Evolutionary conservation across 1,140 invertebrate genomes (phyloP), one percentile per base, ranked within the genome.

Genomic region (Phenacoccus solenopsis): DNA sequence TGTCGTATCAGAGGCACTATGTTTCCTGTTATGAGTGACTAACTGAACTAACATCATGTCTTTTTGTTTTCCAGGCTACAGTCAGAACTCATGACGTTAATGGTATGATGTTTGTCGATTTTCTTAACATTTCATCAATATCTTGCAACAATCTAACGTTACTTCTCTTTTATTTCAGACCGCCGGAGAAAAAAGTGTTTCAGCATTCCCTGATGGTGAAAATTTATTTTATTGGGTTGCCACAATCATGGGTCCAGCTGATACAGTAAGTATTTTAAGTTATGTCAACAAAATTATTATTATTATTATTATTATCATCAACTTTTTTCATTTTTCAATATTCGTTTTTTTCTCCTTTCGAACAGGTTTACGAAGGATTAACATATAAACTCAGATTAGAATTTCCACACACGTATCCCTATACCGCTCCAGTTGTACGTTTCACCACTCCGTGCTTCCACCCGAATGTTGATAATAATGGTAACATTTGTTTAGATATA

Each of bases 221-320:
- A 97, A 96, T 81, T 82, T 98, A 16, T 97, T 97, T 77, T 91
- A 89, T 80, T 98, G 96, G 96, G 87, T 96, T 75, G 95, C 91
- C 24, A 98, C 95, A 12, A 94, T 98, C 73, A 84, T 86, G 75
- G 96, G 96, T 10, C 90, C 94, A 5, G 81, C 81, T 73, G 93
- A 91, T 74, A 96, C 94, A 24, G 94, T 89, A 81, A 80, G 79
- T 75, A 28, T 1, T 72, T 70, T 49, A n/a, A 69, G 72, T 72
- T 71, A 72, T 24, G 70, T 64, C 13, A 22, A 25, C 16, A 22
- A 16, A 16, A n/a, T n/a, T n/a, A 13, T 38, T 38, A 10, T 38
- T 10, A n/a, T 10, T n/a, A 38, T 38, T 38, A n/a, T 38, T 38
- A 38, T 13, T 27, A 10, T 38, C 32, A n/a, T n/a, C 9, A n/a